Conservation (phyloP, 1,140 invertebrate species). For the Mizuhopecten yessoensis region DNA sequence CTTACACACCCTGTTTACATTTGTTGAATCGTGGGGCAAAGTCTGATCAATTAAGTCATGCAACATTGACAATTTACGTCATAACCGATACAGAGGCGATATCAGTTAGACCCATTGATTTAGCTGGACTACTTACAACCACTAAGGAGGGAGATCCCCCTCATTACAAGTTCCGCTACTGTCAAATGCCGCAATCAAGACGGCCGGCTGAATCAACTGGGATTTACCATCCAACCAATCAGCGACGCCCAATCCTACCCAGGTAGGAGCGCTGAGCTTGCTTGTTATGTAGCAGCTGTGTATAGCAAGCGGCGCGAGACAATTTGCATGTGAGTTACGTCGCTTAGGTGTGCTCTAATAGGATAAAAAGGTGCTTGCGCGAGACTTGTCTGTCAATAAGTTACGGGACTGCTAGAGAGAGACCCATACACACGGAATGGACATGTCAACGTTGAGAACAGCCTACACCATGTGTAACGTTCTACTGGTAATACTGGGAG, state of each 20-base stretch:
- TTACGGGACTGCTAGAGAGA: not conserved
- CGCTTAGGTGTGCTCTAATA: not conserved
- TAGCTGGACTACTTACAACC: not conserved
- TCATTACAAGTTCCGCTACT: conserved; percentile 33
- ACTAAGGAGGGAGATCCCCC: not conserved
- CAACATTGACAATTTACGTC: not conserved
- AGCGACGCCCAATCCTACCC: not conserved
- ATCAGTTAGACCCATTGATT: not conserved
- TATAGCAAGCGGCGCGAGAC: not conserved
- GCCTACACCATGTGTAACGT: not conserved
- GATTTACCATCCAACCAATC: not conserved
- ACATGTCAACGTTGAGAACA: not conserved
- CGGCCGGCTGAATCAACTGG: conserved; percentile 7
- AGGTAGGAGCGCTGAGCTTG: conserved; percentile 16
- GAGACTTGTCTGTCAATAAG: not conserved
- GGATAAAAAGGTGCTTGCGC: conserved; percentile 24
- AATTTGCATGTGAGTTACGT: not conserved
- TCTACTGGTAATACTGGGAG: not conserved
- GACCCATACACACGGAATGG: not conserved
- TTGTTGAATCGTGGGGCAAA: not conserved
- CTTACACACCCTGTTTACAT: too few species aligned
- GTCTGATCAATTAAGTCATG: not conserved
- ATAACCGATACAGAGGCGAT: conserved; percentile 2
- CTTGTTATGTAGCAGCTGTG: conserved; percentile 16
- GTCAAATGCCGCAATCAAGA: conserved; percentile 23